Percentiles rank a stretch among this genome's conserved stretches.
phyloP scores from a whole-genome alignment of 2,888 invertebrate species.

The Diarsia mendica region DNA sequence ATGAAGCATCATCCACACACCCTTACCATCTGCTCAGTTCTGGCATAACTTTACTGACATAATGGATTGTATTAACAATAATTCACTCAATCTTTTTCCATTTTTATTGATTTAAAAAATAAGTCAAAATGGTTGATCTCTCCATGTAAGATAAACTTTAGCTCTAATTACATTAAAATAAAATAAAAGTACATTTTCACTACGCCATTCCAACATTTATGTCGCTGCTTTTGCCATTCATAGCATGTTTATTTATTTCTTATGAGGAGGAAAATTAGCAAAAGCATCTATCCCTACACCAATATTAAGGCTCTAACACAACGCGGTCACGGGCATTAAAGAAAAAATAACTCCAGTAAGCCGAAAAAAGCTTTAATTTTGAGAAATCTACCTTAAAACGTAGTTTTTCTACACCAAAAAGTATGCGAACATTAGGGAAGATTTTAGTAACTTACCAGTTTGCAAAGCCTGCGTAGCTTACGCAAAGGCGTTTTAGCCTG shows the following conservation, averaged over 20 bases:
- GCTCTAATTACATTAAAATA: not conserved
- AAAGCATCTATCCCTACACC: conserved; percentile 26
- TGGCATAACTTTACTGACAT: not conserved
- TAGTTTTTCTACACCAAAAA: conserved; percentile 19
- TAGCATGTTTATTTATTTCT: not conserved
- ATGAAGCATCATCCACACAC: not conserved
- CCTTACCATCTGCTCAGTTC: not conserved
- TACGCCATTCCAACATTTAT: conserved; percentile 28
- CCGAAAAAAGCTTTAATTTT: conserved; percentile 10
- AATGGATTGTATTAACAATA: too few relatives aligned
- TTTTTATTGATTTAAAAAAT: too few relatives aligned
- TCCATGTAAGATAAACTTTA: conserved; percentile 23
- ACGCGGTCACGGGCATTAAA: conserved; percentile 3
- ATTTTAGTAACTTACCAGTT: conserved; percentile 46
- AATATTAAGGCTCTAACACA: conserved; percentile 14
- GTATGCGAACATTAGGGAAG: conserved; percentile 30
- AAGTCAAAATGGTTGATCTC: not conserved
- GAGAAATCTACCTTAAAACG: not conserved
- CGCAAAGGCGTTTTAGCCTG: conserved; percentile 49
- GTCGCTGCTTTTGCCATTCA: conserved; percentile 10
- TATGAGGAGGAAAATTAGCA: not conserved
- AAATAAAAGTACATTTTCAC: not conserved
- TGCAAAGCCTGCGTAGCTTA: conserved; percentile 54
- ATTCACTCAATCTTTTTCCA: too few relatives aligned
- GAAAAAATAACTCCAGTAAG: conserved; percentile 13